phyloP scores from a whole-genome alignment of 1,140 invertebrate species.

The Cherax quadricarinatus region DNA sequence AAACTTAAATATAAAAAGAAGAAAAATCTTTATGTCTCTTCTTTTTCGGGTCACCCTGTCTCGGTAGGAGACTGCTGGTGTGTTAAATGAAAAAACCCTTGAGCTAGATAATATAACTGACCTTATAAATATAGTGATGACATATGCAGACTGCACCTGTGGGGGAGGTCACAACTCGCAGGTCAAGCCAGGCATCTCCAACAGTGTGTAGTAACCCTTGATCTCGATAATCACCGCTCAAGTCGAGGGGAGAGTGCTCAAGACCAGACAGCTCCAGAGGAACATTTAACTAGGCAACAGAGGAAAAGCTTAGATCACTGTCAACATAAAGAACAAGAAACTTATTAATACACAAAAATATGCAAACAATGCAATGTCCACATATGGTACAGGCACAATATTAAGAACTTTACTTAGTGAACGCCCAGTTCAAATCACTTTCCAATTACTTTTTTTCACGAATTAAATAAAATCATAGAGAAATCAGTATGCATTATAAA shows the following conservation, averaged over 20 bases:
- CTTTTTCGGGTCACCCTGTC: too few relatives aligned
- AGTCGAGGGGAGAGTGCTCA: slow-evolving; percentile 78
- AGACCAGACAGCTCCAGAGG: slow-evolving; percentile 87
- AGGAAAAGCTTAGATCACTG: slow-evolving; percentile 30
- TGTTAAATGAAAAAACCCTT: neutral
- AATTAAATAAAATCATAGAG: too few relatives aligned
- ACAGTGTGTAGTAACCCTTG: slow-evolving; percentile 83
- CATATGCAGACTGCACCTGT: slow-evolving; percentile 88
- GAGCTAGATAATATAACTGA: slow-evolving; percentile 38
- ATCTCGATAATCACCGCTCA: slow-evolving; percentile 83
- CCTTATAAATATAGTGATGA: slow-evolving; percentile 89
- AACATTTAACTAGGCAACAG: slow-evolving; percentile 84
- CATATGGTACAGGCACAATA: too few relatives aligned
- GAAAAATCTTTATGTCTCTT: too few relatives aligned
- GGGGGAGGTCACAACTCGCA: slow-evolving; percentile 85
- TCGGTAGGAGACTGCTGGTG: too few relatives aligned
- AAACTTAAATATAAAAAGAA: too few relatives aligned
- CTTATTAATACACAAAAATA: neutral
- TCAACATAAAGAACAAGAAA: neutral
- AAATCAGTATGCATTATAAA: too few relatives aligned
- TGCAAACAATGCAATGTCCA: neutral
- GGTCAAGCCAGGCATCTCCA: slow-evolving; percentile 87
- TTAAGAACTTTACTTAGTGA: too few relatives aligned
- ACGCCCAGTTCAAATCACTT: too few relatives aligned
- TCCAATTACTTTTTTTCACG: too few relatives aligned